Evolutionary conservation across 2,888 invertebrate species (phyloP).

Genomic region (Sycophila texana): DNA sequence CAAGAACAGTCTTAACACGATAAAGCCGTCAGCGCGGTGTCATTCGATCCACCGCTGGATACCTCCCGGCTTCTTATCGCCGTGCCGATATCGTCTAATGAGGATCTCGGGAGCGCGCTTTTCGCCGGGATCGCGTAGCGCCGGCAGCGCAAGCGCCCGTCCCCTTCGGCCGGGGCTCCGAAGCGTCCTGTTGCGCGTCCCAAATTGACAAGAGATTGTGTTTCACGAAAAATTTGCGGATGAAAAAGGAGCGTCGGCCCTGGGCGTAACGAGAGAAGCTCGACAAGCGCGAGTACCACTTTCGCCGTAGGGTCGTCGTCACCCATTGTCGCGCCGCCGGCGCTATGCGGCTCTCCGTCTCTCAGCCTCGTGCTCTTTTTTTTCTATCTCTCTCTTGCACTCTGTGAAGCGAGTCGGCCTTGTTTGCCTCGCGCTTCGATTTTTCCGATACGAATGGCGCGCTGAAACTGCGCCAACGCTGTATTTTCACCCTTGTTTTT

Average conservation of each 20-base stretch:
- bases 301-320: not conserved
- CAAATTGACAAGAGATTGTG: constrained; percentile 52
- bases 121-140: not conserved
- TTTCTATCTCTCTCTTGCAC: not conserved
- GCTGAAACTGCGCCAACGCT: too few species aligned
- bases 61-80: not conserved
- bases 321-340: not conserved
- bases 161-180: not conserved
- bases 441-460: too few species aligned
- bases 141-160: not conserved
- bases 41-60: not conserved
- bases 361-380: not conserved
- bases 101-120: constrained; percentile 36
- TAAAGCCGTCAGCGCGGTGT: not conserved
- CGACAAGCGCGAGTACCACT: constrained; percentile 32
- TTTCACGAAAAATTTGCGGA: constrained; percentile 49
- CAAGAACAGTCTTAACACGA: not conserved
- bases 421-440: too few species aligned
- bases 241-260: not conserved
- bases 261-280: constrained; percentile 37
- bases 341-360: not conserved
- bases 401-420: too few species aligned
- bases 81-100: constrained; percentile 24
- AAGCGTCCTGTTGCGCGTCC: constrained; percentile 34
- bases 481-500: too few species aligned